Conservation (phyloP, 2,113 vertebrate genomes). For the Sphyrna mokarran region DNA sequence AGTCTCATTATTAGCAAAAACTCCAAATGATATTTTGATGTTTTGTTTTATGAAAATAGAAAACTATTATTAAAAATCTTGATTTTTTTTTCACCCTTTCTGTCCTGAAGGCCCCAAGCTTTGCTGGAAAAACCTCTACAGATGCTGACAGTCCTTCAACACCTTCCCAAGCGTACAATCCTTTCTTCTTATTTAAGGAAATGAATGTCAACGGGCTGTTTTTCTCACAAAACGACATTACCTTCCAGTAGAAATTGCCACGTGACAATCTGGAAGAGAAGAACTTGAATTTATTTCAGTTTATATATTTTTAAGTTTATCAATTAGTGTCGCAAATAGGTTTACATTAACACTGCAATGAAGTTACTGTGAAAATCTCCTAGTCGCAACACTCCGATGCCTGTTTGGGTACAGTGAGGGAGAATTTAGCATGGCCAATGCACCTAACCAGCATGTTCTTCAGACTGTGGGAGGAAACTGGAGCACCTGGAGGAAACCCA, state of each 20-base stretch:
- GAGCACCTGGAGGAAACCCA: too few species aligned
- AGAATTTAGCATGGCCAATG: too few species aligned
- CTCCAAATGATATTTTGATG: background rate
- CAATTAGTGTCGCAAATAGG: too few species aligned
- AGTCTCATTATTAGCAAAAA: background rate
- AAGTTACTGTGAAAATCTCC: too few species aligned
- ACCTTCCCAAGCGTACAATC: background rate
- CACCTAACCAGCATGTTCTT: too few species aligned
- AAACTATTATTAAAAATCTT: background rate
- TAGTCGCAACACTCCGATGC: too few species aligned
- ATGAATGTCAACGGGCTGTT: background rate
- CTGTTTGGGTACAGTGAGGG: too few species aligned
- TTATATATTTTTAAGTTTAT: too few species aligned
- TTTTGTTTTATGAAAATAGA: background rate
- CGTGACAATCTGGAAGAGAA: background rate
- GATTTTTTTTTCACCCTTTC: background rate
- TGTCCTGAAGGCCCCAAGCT: background rate
- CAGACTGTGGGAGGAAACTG: too few species aligned
- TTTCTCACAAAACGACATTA: background rate
- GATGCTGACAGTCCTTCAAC: background rate
- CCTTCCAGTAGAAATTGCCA: background rate
- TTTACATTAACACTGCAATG: too few species aligned
- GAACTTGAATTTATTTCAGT: background rate
- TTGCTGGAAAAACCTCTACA: background rate
- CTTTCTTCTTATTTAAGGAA: background rate